Base-by-base conservation (phyloP, 2,888 invertebrate species). In the Drosophila subsilvestris region DNA sequence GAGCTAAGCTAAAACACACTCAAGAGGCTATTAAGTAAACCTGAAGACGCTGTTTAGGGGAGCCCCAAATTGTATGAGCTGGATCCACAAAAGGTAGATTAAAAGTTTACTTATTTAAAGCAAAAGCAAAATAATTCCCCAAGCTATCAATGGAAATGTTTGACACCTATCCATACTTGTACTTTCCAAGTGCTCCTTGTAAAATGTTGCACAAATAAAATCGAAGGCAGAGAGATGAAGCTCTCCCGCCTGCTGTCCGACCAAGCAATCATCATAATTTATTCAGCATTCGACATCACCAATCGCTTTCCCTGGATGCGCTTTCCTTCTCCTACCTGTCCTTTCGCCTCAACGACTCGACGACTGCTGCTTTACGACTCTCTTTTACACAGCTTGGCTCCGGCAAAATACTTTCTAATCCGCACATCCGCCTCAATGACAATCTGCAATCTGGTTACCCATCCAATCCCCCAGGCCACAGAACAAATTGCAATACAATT, bases 401-500 rank as follows among this genome's bases (percentile, higher is more conserved):
- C 50, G 68, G 22, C 10, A 50, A 50, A 50, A 56, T 67, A 62
- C 56, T 56, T 54, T 49, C 61, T 55, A 69, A 71, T 61, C 63
- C 62, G 42, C 51, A 60, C 45, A 29, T 45, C 18, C 42, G 29
- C 45, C 47, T 72, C 72, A 55, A 62, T 72, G 69, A 56, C 62
- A 55, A 62, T 62, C 42, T 72, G 56, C 70, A 70, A 72, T 72
- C 50, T 27, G 56, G 44, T 20, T 50, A 20, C 42, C 61, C 37
- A 48, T 44, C 14, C 49, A 49, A 32, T 53, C 44, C 68, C 51
- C 22, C 10, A 53, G 63, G 37, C 43, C 37, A 29, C 37, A 51
- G 37, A 65, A 79, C 79, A 76, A 82, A 85, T 84, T 86, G 85
- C 76, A 80, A 74, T 76, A 72, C 87, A 74, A 87, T 81, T 87